phyloP scores from a whole-genome alignment of 2,888 invertebrate species.

The Drosophila colorata region DNA sequence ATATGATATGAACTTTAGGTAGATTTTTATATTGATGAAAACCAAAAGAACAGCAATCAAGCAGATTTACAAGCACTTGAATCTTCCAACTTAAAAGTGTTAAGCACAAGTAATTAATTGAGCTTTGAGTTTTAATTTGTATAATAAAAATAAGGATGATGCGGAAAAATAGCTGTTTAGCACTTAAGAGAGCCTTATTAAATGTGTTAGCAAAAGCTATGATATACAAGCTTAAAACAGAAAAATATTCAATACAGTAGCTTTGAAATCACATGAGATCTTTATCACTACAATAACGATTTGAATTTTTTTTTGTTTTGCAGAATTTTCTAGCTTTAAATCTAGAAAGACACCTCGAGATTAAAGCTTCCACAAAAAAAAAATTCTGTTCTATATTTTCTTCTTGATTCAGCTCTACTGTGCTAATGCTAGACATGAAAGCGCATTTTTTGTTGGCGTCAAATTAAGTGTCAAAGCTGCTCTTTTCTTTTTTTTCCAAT shows the following conservation, averaged over 20 bases:
- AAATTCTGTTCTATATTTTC: neutral
- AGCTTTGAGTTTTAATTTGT: too few species aligned
- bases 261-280: conserved; percentile 12
- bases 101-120: too few species aligned
- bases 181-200: too few species aligned
- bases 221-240: too few species aligned
- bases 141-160: too few species aligned
- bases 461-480: conserved; percentile 50
- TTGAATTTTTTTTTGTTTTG: too few species aligned
- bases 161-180: neutral
- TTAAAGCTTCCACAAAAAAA: neutral
- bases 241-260: neutral
- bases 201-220: too few species aligned
- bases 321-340: too few species aligned
- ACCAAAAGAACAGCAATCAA: too few species aligned
- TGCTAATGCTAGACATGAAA: conserved; percentile 3
- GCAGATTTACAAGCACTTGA: neutral
- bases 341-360: neutral
- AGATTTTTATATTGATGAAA: neutral
- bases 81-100: neutral
- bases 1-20: neutral
- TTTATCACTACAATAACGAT: neutral
- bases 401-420: conserved; percentile 22
- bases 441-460: conserved; percentile 34
- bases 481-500: conserved; percentile 7